Evolutionary conservation across 92 coral and sea anemone species (phyloP), one percentile per base, ranked within the genome.

Genomic region (Ricordea florida): DNA sequence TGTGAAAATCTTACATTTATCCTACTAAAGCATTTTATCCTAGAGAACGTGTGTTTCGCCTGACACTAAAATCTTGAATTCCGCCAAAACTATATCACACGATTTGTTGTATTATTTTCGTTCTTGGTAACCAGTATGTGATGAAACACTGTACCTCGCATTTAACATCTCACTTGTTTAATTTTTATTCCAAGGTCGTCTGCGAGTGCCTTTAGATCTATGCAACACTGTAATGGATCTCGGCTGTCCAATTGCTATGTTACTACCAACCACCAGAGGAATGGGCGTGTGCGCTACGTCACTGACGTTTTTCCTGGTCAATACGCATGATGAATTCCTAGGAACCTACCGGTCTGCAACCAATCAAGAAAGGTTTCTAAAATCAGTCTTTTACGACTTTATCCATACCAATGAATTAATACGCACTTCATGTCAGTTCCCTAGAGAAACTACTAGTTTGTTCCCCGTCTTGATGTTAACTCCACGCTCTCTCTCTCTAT

Each of bases 171-270:
- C 0, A 10, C 16, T 30, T 24, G 0, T 1, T 18, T 34, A 21
- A 21, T 21, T 72, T 72, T 20, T 31, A 31, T 33, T 22, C 42
- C 18, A 10, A 87, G 93, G 89, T 28, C 89, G 70, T 13, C 59
- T 83, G 0, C 65, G 85, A 17, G 78, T 83, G 4, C 84, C 85
- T 36, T 24, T 46, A 32, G 85, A 83, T 29, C 50, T 85, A 28
- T 85, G 81, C 28, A 69, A 65, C 34, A 13, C 56, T 23, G 31
- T 76, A 38, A 81, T 88, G 69, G 76, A 64, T 31, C 60, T 71
- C 50, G 61, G 52, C 45, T 69, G 89, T 11, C 83, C 91, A 17
- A 69, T 92, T 6, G 82, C 97, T 8, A 89, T 92, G 97, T 68
- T 88, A 20, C 82, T 92, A 1, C 93, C 91, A 8, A 64, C 91